These are phyloP conservation scores for Dicranocentrus wangi DNA, from an alignment of 2,888 invertebrate genomes.

Conservation along the genomic window DNA sequence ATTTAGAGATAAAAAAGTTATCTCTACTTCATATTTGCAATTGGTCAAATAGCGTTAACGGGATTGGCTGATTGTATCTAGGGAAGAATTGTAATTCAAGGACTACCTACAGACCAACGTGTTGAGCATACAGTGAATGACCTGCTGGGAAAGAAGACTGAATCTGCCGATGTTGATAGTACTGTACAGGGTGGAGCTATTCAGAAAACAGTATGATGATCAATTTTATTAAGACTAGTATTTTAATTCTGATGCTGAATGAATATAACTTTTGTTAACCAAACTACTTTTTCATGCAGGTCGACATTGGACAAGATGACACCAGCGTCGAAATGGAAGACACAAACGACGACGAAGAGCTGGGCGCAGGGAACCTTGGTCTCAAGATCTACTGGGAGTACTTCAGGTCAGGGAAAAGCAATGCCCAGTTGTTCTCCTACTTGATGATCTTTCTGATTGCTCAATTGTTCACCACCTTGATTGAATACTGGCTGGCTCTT, in stretches of 20 bases:
- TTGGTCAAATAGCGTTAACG: too few relatives aligned
- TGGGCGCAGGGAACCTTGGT: slow-evolving; percentile 31
- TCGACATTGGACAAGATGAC: background rate
- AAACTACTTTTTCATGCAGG: background rate
- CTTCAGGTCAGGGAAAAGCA: slow-evolving; percentile 32
- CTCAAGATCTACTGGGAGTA: slow-evolving; percentile 42
- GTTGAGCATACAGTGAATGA: background rate
- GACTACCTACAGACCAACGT: background rate
- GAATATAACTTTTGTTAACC: too few relatives aligned
- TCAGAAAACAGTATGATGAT: too few relatives aligned
- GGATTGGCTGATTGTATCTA: too few relatives aligned
- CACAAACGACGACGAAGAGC: slow-evolving; percentile 12
- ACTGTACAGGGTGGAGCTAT: background rate
- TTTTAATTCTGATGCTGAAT: too few relatives aligned
- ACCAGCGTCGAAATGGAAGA: background rate
- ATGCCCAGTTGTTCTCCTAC: slow-evolving; percentile 11
- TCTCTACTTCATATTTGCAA: too few relatives aligned
- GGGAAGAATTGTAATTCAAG: slow-evolving; percentile 8
- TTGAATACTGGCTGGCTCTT: slow-evolving; percentile 45
- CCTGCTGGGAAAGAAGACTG: background rate
- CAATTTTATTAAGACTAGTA: too few relatives aligned
- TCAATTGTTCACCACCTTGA: slow-evolving; percentile 49
- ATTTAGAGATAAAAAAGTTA: too few relatives aligned
- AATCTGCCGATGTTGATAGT: slow-evolving; percentile 18
- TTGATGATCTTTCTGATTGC: slow-evolving; percentile 38